phyloP scores from a whole-genome alignment of 2,113 vertebrate genomes.

The Gavialis gangeticus region DNA sequence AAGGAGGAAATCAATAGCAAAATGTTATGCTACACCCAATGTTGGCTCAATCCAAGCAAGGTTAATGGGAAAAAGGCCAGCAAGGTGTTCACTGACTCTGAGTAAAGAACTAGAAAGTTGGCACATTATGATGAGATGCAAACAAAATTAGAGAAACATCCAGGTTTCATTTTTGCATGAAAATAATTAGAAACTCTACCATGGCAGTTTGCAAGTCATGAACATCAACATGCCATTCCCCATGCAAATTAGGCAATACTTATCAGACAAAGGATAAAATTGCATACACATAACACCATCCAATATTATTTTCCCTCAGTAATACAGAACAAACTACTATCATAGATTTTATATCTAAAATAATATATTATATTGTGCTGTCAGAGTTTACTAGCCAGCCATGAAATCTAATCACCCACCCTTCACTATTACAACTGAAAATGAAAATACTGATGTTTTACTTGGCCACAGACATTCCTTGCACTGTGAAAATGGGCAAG shows the following conservation, averaged over 20 bases:
- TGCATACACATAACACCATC: not conserved
- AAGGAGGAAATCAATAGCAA: constrained; percentile 56
- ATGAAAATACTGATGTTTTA: not conserved
- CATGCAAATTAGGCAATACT: not conserved
- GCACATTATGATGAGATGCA: not conserved
- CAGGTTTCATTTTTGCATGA: not conserved
- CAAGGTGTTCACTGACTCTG: not conserved
- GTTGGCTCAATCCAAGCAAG: constrained; percentile 33
- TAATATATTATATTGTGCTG: not conserved
- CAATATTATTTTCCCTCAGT: not conserved
- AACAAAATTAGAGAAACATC: not conserved
- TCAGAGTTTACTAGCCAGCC: not conserved
- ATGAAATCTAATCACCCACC: not conserved
- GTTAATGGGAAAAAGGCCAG: constrained; percentile 31
- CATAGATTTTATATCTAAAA: not conserved
- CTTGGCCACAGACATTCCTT: not conserved
- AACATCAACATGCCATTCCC: not conserved
- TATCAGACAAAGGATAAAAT: not conserved
- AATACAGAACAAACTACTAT: not conserved
- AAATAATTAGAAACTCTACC: not conserved
- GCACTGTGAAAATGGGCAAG: not conserved
- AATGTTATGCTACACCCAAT: not conserved
- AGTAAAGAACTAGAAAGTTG: not conserved
- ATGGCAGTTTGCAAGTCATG: not conserved
- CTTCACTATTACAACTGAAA: not conserved